Conservation (phyloP, 2,888 invertebrate genomes). For the Leptopterna dolabrata region DNA sequence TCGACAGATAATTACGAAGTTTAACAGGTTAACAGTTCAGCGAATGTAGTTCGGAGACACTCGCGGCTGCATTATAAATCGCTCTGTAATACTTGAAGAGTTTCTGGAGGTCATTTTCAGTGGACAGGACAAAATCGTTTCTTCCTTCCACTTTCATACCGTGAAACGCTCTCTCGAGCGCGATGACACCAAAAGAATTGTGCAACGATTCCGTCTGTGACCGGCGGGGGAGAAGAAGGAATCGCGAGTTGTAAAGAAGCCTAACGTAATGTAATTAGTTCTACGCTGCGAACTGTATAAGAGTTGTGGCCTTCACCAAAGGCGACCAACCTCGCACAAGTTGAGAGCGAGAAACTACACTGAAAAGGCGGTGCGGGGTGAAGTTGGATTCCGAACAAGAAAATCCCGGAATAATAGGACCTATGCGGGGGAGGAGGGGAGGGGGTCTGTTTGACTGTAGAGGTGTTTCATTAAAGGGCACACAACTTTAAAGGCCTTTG, state of each 20-base stretch:
- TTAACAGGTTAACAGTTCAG: too few relatives aligned
- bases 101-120: too few relatives aligned
- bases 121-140: not conserved
- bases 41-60: too few relatives aligned
- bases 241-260: not conserved
- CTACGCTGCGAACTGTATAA: not conserved
- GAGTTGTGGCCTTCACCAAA: not conserved
- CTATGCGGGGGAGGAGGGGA: not conserved
- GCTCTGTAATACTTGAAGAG: too few relatives aligned
- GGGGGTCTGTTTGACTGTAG: not conserved
- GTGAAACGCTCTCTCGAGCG: not conserved
- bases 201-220: not conserved
- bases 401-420: not conserved
- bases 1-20: too few relatives aligned
- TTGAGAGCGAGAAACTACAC: not conserved
- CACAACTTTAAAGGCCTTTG: not conserved
- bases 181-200: not conserved
- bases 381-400: not conserved
- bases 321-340: not conserved
- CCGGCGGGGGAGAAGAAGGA: not conserved
- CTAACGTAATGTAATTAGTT: constrained; percentile 26
- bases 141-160: not conserved
- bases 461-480: not conserved
- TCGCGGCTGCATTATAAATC: too few relatives aligned
- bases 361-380: not conserved